Evolutionary conservation across 1,140 invertebrate species (phyloP).

Genomic region (Varroa destructor): DNA sequence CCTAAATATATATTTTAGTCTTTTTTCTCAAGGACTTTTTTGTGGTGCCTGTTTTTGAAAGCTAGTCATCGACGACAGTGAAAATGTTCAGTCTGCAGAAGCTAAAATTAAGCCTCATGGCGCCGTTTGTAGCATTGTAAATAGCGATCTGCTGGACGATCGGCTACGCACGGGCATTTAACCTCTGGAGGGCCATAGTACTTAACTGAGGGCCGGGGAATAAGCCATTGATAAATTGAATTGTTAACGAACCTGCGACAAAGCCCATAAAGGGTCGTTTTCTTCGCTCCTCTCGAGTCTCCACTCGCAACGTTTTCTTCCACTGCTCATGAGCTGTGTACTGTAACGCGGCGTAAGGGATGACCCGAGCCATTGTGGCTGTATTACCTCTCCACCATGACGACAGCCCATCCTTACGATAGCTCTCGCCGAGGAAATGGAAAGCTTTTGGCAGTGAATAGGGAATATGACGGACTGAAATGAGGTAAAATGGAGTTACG

Average conservation of each 20-base stretch:
- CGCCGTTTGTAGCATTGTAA: no score
- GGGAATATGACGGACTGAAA: conserved; percentile 47
- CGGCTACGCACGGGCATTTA: no score
- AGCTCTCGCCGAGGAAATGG: conserved; percentile 52
- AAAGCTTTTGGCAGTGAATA: conserved; percentile 66
- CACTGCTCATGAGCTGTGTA: conserved; percentile 94
- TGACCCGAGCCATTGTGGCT: conserved; percentile 87
- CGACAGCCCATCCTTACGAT: conserved; percentile 46
- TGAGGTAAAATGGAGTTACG: conserved; percentile 34
- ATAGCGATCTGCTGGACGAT: no score
- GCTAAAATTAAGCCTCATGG: no score
- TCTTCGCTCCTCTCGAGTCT: conserved; percentile 37
- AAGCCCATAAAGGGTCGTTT: neutral
- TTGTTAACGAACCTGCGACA: neutral
- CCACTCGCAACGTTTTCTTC: conserved; percentile 63
- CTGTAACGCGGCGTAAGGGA: conserved; percentile 93
- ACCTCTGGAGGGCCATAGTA: no score
- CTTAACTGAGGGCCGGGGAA: no score
- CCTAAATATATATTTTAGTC: no score
- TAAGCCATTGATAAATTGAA: neutral
- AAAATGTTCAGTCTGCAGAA: no score
- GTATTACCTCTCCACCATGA: conserved; percentile 92
- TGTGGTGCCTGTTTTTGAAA: no score
- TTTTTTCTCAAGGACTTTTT: no score
- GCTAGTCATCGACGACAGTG: no score